Evolutionary conservation across 2,113 vertebrate genomes (phyloP), one percentile per base, ranked within the genome.

Genomic region (Forbesichthys agassizii): DNA sequence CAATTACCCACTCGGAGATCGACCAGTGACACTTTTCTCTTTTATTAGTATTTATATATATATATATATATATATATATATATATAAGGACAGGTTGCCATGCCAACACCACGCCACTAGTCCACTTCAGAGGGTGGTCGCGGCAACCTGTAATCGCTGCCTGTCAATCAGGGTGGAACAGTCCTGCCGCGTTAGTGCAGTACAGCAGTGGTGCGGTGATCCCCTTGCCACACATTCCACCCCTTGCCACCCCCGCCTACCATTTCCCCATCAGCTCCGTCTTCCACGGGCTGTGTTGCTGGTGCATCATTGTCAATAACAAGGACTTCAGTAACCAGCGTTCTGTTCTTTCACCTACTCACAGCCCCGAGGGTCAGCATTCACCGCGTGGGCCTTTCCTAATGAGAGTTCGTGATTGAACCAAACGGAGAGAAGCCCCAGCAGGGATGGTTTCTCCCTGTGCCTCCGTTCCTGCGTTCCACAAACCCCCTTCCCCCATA

Each of bases 391-490:
- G 86, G 87, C 77, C 90, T 91, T 82, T 77, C 74, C 71, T 91
- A 88, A 91, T 90, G 86, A 89, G 87, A 83, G 85, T 88, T 85
- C 82, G 78, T 82, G 76, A 76, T 80, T 86, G 84, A 68, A 78
- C 66, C 65, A 73, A 84, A 81, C 80, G 81, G 80, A 6, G 48
- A 3, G 48, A 3, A 16, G 57, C 9, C 46, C 59, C 58, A 11
- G 49, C 49, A 52, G 11, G 11, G 11, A 11, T 14, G 73, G 11
- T 57, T 20, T 20, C 16, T 77, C 49, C 52, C 60, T 56, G 42
- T 64, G 33, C 16, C 66, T 66, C 20, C 60, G 33, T 68, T 47
- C 11, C 61, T 57, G 46, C 51, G 14, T 52, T 14, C 49, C 13
- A 14, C 13, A 18, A 57, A 20, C 42, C 46, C 42, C 46, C 60